These are phyloP conservation scores for Nyctalus aviator DNA, from an alignment of 2,797 vertebrate genomes.

Conservation along the genomic window DNA sequence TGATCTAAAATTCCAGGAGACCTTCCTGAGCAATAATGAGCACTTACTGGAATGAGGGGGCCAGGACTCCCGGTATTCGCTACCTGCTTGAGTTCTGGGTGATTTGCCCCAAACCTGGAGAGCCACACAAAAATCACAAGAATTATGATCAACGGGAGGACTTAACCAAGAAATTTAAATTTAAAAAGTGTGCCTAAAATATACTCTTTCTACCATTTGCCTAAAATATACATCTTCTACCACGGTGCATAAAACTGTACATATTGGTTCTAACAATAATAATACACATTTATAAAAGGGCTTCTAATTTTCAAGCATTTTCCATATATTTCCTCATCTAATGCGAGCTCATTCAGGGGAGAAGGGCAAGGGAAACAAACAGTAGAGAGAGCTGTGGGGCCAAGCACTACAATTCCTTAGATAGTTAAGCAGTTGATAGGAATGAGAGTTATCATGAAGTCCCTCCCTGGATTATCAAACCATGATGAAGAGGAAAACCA, in stretches of 20 bases:
- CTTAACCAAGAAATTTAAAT: conserved; percentile 40
- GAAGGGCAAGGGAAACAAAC: neutral
- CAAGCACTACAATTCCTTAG: conserved; percentile 3
- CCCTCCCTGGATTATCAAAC: neutral
- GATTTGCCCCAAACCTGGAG: conserved; percentile 91
- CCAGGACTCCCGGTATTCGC: conserved; percentile 92
- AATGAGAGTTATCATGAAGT: neutral
- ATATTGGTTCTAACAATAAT: neutral
- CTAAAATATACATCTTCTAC: conserved; percentile 2
- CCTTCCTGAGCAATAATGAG: neutral
- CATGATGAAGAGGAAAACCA: neutral
- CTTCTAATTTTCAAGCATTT: neutral
- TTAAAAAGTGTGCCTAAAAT: conserved; percentile 3
- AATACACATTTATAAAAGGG: neutral
- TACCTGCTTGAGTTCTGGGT: conserved; percentile 88
- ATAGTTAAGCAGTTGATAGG: neutral
- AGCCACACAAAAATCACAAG: conserved; percentile 45
- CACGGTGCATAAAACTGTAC: neutral
- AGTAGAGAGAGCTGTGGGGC: neutral
- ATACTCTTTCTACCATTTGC: neutral
- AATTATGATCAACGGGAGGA: conserved; percentile 49
- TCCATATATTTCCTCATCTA: neutral
- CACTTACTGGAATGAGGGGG: conserved; percentile 93
- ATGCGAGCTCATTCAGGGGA: neutral
- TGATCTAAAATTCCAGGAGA: neutral